phyloP scores from a whole-genome alignment of 2,113 vertebrate species.

The Ploceus nigricollis region DNA sequence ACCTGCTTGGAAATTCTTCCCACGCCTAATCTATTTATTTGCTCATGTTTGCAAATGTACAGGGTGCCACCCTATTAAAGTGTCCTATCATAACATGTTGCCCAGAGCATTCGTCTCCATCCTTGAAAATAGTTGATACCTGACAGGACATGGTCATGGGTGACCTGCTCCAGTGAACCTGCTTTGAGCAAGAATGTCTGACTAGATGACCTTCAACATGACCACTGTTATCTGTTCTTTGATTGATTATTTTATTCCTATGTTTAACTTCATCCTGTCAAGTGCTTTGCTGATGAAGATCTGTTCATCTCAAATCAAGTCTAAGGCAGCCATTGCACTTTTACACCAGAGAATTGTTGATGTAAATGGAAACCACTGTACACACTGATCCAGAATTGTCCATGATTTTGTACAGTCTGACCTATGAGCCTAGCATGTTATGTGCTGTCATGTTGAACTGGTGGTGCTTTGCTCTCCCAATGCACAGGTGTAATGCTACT shows the following conservation, averaged over 20 bases:
- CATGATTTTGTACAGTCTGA: not conserved
- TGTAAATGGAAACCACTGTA: not conserved
- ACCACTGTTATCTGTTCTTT: not conserved
- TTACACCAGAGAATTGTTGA: not conserved
- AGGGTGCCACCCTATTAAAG: not conserved
- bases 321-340: not conserved
- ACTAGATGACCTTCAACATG: not conserved
- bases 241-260: not conserved
- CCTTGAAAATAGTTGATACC: not conserved
- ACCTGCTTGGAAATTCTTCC: not conserved
- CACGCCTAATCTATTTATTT: not conserved
- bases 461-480: not conserved
- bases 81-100: not conserved
- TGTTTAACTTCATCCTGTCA: not conserved
- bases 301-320: not conserved
- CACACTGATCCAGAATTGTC: not conserved
- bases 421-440: rapidly evolving
- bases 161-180: not conserved
- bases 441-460: not conserved
- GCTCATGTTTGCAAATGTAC: not conserved
- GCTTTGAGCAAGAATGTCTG: not conserved
- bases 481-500: not conserved
- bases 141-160: not conserved
- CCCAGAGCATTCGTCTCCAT: not conserved
- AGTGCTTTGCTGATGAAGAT: not conserved